phyloP scores from a whole-genome alignment of 2,888 invertebrate genomes.

The Andrena dorsata region DNA sequence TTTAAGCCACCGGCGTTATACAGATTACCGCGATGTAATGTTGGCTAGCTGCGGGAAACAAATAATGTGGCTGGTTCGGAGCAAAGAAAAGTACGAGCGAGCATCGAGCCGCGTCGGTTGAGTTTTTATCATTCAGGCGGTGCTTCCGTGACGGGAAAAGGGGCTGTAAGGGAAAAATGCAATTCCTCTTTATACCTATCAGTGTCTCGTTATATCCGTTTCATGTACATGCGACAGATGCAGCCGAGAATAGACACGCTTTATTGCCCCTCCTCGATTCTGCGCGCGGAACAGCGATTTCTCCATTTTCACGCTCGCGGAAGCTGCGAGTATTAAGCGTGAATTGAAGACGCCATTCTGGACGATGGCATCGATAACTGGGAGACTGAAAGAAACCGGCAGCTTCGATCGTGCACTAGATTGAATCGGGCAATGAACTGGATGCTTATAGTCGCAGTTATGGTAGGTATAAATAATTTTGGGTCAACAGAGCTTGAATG shows the following conservation, averaged over 20 bases:
- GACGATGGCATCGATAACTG: not conserved
- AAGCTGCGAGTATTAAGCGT: not conserved
- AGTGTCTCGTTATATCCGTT: constrained; percentile 25
- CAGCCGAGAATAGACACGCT: constrained; percentile 5
- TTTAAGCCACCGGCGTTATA: not conserved
- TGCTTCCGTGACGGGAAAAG: not conserved
- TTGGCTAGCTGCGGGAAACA: not conserved
- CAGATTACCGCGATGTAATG: not conserved
- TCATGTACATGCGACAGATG: not conserved
- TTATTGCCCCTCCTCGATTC: constrained; percentile 9
- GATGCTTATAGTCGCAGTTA: not conserved
- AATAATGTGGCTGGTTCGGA: not conserved
- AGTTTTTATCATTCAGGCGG: not conserved
- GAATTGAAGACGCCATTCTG: not conserved
- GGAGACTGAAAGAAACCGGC: not conserved
- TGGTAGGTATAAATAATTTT: not conserved
- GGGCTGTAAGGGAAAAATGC: not conserved
- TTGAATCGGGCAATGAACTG: not conserved
- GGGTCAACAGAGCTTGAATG: not conserved
- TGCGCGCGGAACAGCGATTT: constrained; percentile 5
- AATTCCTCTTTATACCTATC: constrained; percentile 26
- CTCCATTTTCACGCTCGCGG: not conserved
- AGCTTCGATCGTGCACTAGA: not conserved
- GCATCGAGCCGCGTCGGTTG: not conserved
- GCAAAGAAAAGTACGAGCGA: not conserved